Evolutionary conservation across 2,113 vertebrate genomes (phyloP).

Genomic region (Centrocercus urophasianus): DNA sequence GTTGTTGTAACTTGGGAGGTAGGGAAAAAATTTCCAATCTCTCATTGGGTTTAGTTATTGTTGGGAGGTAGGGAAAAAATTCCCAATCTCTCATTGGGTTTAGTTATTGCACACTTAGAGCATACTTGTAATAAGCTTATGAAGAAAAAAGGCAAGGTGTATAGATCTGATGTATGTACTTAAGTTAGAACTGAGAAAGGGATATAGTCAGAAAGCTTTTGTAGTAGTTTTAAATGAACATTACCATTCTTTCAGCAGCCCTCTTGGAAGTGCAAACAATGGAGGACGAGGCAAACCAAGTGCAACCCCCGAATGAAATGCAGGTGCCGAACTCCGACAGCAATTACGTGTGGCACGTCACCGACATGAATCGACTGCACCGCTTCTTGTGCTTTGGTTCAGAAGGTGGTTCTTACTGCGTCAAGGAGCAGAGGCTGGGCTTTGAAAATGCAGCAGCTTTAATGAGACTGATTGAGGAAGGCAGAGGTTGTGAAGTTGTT

Average conservation of each 20-base stretch:
- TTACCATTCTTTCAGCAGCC: not conserved
- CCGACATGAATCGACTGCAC: conserved; percentile 81
- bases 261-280: not conserved
- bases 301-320: conserved; percentile 54
- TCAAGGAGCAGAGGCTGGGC: conserved; percentile 81
- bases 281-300: conserved; percentile 50
- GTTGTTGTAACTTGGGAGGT: accelerated
- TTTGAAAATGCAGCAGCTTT: conserved; percentile 81
- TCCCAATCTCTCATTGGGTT: too few relatives aligned
- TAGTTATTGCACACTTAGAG: not conserved
- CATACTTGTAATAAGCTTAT: not conserved
- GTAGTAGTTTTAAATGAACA: accelerated
- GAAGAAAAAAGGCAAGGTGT: not conserved
- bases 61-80: too few relatives aligned
- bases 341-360: conserved; percentile 75
- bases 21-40: too few relatives aligned
- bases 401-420: conserved; percentile 82
- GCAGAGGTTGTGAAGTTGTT: conserved; percentile 87
- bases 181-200: not conserved
- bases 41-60: accelerated
- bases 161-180: accelerated
- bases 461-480: conserved; percentile 87
- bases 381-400: conserved; percentile 92
- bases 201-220: not conserved
- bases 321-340: conserved; percentile 70